These are phyloP conservation scores for Scylla paramamosain DNA, from an alignment of 1,140 invertebrate genomes.

Conservation along the genomic window DNA sequence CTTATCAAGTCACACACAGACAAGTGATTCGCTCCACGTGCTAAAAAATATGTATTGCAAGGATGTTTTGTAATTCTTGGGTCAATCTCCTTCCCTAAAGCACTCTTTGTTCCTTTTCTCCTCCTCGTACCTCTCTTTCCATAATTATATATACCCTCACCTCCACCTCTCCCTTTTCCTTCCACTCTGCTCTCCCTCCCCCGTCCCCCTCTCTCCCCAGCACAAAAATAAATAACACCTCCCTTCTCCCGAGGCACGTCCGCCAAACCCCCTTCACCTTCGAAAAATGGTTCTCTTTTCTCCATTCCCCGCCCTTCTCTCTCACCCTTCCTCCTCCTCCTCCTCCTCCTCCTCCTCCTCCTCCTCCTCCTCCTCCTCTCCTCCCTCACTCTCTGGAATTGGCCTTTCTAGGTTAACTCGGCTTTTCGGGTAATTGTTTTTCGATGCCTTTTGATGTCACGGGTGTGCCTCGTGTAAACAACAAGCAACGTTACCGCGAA, in stretches of 20 bases:
- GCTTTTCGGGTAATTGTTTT: constrained; percentile 64
- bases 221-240: constrained; percentile 13
- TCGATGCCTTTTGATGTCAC: constrained; percentile 57
- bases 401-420: not conserved
- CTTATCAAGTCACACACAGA: not conserved
- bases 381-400: constrained; percentile 18
- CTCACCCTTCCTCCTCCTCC: not conserved
- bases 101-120: not conserved
- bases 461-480: constrained; percentile 30
- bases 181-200: not conserved
- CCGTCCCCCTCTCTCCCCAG: not conserved
- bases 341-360: not conserved
- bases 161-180: not conserved
- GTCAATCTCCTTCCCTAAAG: not conserved
- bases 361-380: not conserved
- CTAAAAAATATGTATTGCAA: not conserved
- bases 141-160: not conserved
- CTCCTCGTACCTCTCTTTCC: not conserved
- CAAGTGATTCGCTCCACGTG: not conserved
- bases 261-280: not conserved
- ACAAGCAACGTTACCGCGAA: not conserved
- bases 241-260: not conserved
- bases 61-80: not conserved
- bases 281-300: not conserved
- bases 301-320: not conserved